Percentiles rank a stretch among this genome's conserved stretches.
Conservation (phyloP, 2,797 vertebrate species). For the Benthosema pterotum region DNA sequence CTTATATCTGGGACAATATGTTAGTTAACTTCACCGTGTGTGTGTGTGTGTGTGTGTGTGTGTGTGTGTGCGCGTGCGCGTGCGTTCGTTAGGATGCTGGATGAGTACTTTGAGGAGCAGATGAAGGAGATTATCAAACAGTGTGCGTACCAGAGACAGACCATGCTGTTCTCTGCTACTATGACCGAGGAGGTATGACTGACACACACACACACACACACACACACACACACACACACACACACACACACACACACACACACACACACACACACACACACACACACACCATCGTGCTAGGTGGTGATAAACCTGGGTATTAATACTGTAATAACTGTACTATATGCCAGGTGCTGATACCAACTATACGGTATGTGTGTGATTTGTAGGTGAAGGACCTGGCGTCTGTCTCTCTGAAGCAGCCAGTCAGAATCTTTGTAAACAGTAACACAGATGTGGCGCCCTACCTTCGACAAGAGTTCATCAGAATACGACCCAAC, state of each 20-base stretch:
- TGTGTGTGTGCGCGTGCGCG: not conserved
- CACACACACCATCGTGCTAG: not conserved
- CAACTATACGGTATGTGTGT: not conserved
- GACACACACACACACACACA: not conserved
- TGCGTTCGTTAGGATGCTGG: conserved; percentile 87
- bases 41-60: not conserved
- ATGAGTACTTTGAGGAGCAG: conserved; percentile 98
- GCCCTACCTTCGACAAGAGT: conserved; percentile 94
- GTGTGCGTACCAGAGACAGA: conserved; percentile 93
- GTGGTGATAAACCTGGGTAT: no score
- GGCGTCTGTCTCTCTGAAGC: conserved; percentile 92
- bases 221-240: not conserved
- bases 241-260: not conserved
- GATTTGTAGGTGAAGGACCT: conserved; percentile 90
- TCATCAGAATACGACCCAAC: conserved; percentile 89
- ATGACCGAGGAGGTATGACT: conserved; percentile 92
- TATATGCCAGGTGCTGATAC: no score
- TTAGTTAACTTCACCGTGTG: no score
- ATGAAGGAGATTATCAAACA: conserved; percentile 97
- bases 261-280: conserved; percentile 2
- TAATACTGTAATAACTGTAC: no score
- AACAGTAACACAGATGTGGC: conserved; percentile 98
- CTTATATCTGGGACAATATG: no score
- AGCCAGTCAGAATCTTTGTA: conserved; percentile 92
- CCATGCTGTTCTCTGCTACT: conserved; percentile 97